phyloP scores from a whole-genome alignment of 2,888 invertebrate species.

The Zygogramma bicolorata region DNA sequence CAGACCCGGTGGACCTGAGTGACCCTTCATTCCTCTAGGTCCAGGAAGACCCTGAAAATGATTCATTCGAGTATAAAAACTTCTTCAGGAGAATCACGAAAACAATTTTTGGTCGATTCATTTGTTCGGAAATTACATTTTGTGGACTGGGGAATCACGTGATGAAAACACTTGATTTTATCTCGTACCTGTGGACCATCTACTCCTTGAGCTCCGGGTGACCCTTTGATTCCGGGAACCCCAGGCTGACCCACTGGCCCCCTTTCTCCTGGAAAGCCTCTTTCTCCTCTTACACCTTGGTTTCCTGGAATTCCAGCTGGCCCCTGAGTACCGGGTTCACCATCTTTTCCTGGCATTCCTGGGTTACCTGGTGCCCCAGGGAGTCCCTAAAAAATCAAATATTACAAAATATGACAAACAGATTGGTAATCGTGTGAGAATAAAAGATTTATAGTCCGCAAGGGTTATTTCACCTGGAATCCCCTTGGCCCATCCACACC shows the following conservation, averaged over 20 bases:
- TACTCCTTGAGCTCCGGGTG: conserved; percentile 75
- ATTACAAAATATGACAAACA: no score
- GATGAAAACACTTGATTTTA: no score
- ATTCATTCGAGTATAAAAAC: no score
- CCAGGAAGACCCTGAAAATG: conserved; percentile 74
- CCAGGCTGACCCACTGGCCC: conserved; percentile 79
- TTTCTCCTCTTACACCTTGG: conserved; percentile 71
- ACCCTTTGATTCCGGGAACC: conserved; percentile 75
- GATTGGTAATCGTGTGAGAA: neutral
- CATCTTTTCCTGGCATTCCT: conserved; percentile 85
- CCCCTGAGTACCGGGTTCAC: conserved; percentile 80
- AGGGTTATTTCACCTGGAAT: conserved; percentile 83
- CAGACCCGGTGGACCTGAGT: conserved; percentile 77
- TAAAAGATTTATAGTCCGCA: no score
- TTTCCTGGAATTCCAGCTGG: conserved; percentile 70
- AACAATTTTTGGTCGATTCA: no score
- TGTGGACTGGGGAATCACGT: no score
- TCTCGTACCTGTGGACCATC: conserved; percentile 76
- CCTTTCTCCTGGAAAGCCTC: conserved; percentile 82
- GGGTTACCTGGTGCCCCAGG: conserved; percentile 81
- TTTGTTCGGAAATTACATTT: no score
- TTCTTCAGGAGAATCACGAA: no score
- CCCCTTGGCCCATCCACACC: conserved; percentile 85
- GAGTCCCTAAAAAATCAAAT: conserved; percentile 67
- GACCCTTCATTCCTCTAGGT: conserved; percentile 77